Evolutionary conservation across 2,113 vertebrate species (phyloP).

Genomic region (Willisornis vidua): DNA sequence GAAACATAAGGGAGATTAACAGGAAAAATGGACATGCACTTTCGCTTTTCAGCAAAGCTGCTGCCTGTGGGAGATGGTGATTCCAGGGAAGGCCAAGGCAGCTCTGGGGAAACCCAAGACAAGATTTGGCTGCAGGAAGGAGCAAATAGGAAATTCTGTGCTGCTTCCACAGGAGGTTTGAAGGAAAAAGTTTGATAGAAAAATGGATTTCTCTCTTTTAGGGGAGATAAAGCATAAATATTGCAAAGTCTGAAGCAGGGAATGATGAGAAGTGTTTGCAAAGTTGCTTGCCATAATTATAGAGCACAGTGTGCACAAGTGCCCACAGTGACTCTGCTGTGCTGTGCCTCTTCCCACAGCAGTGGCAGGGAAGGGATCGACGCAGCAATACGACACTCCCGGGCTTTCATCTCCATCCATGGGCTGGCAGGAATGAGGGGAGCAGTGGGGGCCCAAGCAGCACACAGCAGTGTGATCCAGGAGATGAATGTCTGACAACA

Average conservation of each 20-base stretch:
- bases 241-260: background rate
- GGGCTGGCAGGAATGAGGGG: background rate
- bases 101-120: background rate
- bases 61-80: background rate
- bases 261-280: background rate
- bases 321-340: background rate
- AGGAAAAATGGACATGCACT: background rate
- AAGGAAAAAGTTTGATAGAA: background rate
- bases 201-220: background rate
- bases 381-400: background rate
- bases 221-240: background rate
- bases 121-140: background rate
- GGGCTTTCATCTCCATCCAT: fast-evolving
- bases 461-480: background rate
- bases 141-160: background rate
- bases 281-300: background rate
- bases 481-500: background rate
- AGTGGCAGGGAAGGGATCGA: background rate
- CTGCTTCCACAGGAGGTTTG: background rate
- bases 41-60: background rate
- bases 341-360: background rate
- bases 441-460: background rate
- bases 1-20: background rate
- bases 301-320: background rate
- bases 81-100: background rate